Evolutionary conservation across 2,113 vertebrate genomes (phyloP).

Genomic region (Pelmatolapia mariae): DNA sequence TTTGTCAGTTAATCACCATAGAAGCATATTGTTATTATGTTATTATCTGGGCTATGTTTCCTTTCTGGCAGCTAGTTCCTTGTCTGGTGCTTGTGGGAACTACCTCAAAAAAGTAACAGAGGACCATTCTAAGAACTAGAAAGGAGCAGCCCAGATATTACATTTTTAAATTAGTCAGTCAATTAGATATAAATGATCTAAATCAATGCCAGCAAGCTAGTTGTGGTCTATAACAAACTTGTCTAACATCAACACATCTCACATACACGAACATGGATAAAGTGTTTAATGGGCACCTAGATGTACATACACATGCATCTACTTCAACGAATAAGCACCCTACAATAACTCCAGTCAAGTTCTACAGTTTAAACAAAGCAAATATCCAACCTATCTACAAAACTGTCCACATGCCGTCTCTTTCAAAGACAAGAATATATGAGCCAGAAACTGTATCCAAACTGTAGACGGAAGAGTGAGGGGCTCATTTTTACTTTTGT

Average conservation of each 20-base stretch:
- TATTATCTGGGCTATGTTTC: not conserved
- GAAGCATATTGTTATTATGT: not conserved
- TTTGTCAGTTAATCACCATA: not conserved
- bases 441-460: not conserved
- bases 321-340: not conserved
- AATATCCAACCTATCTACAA: not conserved
- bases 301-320: not conserved
- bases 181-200: not conserved
- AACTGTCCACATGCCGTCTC: not conserved
- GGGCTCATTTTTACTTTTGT: conserved; percentile 5
- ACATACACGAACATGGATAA: not conserved
- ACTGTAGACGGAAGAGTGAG: not conserved
- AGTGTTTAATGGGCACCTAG: not conserved
- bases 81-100: not conserved
- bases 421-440: not conserved
- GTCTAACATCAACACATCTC: not conserved
- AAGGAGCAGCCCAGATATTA: not conserved
- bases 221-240: not conserved
- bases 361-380: not conserved
- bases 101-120: not conserved
- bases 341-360: not conserved
- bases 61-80: not conserved
- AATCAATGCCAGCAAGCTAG: not conserved
- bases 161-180: not conserved
- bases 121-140: not conserved